A percentile compares a stretch with the other conserved stretches of the same genome.
Evolutionary conservation across 2,797 vertebrate species (phyloP).

Genomic region (Pseudomugil tenellus): DNA sequence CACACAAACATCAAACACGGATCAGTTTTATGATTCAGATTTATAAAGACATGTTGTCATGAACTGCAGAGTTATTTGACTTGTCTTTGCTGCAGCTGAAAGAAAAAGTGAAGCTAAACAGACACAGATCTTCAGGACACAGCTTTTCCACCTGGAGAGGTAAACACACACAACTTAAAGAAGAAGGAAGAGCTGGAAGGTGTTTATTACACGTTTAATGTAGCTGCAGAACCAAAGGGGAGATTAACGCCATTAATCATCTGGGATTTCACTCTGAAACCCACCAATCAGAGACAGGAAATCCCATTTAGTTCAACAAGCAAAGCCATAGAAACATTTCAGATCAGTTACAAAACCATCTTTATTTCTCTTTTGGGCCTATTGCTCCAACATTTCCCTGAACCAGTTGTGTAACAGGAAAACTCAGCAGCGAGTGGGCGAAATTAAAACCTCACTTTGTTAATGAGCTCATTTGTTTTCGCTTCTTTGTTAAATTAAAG

Average conservation of each 20-base stretch:
- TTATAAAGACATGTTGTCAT: neutral
- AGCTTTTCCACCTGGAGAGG: neutral
- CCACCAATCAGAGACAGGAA: neutral
- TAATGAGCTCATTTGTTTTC: constrained; percentile 14
- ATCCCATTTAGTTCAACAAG: neutral
- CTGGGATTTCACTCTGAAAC: neutral
- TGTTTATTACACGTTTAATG: neutral
- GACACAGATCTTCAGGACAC: neutral
- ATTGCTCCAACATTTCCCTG: neutral
- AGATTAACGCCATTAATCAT: neutral
- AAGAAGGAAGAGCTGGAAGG: neutral
- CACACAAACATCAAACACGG: too few relatives aligned
- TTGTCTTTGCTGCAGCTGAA: constrained; percentile 1
- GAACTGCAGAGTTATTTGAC: neutral
- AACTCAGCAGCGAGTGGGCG: constrained; percentile 25
- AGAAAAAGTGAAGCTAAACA: neutral
- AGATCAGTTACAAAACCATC: neutral
- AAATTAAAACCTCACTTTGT: constrained; percentile 30
- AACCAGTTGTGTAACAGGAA: neutral
- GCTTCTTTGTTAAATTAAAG: neutral
- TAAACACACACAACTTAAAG: constrained; percentile 17
- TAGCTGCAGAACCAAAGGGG: neutral
- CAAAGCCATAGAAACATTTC: neutral
- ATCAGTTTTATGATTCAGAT: neutral
- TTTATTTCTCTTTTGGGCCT: too few relatives aligned